Evolutionary conservation across 2,888 invertebrate species (phyloP).

Genomic region (Ctena decussata): DNA sequence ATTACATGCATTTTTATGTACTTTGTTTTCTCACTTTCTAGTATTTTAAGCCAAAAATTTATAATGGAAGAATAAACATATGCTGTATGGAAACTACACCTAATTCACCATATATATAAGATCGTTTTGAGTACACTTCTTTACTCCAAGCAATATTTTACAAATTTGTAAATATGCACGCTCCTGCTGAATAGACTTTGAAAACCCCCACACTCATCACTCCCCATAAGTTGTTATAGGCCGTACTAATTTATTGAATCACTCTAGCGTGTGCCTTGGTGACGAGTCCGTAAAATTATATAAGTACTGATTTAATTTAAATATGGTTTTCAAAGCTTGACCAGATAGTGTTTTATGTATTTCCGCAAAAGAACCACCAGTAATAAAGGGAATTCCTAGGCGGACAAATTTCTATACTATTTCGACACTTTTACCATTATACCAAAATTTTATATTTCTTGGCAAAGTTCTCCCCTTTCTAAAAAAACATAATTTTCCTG

Average conservation of each 20-base stretch:
- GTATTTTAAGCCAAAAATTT: not conserved
- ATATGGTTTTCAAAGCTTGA: not conserved
- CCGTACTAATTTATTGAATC: not conserved
- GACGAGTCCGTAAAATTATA: not conserved
- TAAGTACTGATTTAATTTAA: slow-evolving; percentile 5
- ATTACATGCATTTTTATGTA: not conserved
- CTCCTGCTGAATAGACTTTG: not conserved
- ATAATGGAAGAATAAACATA: not conserved
- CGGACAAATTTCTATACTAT: slow-evolving; percentile 1
- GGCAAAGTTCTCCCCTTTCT: not conserved
- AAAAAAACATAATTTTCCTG: not conserved
- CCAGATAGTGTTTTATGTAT: not conserved
- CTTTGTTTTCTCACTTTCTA: not conserved
- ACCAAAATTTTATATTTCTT: not conserved
- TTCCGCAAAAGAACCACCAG: slow-evolving; percentile 1
- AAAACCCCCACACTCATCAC: not conserved
- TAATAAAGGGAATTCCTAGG: slow-evolving; percentile 4
- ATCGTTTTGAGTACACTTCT: slow-evolving; percentile 23
- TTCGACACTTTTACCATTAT: not conserved
- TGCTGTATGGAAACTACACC: not conserved
- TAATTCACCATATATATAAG: slow-evolving; percentile 25
- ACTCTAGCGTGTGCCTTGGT: not conserved
- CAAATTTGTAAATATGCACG: slow-evolving; percentile 24
- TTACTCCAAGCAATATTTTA: slow-evolving; percentile 26
- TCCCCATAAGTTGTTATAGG: not conserved